phyloP scores from a whole-genome alignment of 2,888 invertebrate genomes.

The Apamea anceps region DNA sequence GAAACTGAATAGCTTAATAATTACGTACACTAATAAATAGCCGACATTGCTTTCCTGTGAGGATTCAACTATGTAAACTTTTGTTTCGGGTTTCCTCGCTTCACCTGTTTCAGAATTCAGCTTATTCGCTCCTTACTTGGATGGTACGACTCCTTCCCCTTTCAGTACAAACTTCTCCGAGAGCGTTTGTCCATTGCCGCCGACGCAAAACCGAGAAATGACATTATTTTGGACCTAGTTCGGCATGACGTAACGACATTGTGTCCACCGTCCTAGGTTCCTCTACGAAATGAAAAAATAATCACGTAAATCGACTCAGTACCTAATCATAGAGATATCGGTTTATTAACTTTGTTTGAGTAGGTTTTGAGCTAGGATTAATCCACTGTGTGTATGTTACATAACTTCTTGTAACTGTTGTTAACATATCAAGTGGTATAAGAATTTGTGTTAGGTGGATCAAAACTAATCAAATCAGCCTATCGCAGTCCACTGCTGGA shows the following conservation, averaged over 20 bases:
- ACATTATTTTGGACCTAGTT: not conserved
- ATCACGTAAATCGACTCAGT: not conserved
- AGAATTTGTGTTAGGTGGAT: not conserved
- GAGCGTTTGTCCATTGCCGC: not conserved
- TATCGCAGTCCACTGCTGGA: not conserved
- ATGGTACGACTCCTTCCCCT: conserved; percentile 19
- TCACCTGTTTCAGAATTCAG: conserved; percentile 42
- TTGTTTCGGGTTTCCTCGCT: conserved; percentile 25
- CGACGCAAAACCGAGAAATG: not conserved
- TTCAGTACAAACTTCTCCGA: conserved; percentile 16
- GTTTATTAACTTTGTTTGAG: not conserved
- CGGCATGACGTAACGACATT: not conserved
- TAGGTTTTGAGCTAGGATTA: not conserved
- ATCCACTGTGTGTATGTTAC: not conserved
- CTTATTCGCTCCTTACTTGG: conserved; percentile 28
- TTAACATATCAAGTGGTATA: not conserved
- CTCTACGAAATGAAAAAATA: not conserved
- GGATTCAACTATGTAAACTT: conserved; percentile 35
- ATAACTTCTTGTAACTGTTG: not conserved
- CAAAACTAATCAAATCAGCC: not conserved
- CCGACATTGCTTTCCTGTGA: conserved; percentile 30
- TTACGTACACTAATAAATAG: conserved; percentile 37
- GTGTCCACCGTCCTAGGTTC: not conserved
- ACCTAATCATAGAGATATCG: not conserved
- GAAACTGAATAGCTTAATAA: conserved; percentile 47